phyloP scores from a whole-genome alignment of 1,140 invertebrate species.

The Leptoteleia sp. region DNA sequence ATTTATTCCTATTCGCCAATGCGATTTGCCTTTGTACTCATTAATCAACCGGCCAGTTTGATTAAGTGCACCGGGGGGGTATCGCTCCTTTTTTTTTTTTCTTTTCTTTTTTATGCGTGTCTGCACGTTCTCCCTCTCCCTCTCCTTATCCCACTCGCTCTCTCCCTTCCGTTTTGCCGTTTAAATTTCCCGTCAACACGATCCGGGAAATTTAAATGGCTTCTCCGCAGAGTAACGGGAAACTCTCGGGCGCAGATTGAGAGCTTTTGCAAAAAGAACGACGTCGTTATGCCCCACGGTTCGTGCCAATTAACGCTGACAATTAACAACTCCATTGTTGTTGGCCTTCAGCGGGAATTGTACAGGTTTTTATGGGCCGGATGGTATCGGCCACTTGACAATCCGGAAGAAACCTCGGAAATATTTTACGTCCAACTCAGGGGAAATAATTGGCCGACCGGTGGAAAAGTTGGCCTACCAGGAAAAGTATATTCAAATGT shows the following conservation, averaged over 20 bases:
- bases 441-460: slow-evolving; percentile 1
- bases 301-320: slow-evolving; percentile 60
- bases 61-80: slow-evolving; percentile 7
- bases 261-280: not conserved
- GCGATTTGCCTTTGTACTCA: slow-evolving; percentile 25
- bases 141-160: not conserved
- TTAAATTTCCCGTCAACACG: not conserved
- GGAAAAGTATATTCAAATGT: not conserved
- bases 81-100: no score
- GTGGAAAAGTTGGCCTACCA: not conserved
- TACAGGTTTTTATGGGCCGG: slow-evolving; percentile 22
- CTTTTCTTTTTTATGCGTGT: no score
- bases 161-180: slow-evolving; percentile 1
- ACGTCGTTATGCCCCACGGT: slow-evolving; percentile 16
- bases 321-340: slow-evolving; percentile 68
- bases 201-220: slow-evolving; percentile 1
- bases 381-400: slow-evolving; percentile 31
- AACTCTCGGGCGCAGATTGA: not conserved
- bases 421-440: slow-evolving; percentile 1
- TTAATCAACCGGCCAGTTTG: slow-evolving; percentile 17
- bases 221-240: not conserved
- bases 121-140: not conserved
- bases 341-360: slow-evolving; percentile 2
- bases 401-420: slow-evolving; percentile 33
- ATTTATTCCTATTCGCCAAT: slow-evolving; percentile 44